A percentile compares a stretch with the other conserved stretches of the same genome.
phyloP scores from a whole-genome alignment of 2,797 vertebrate species.

The Mormyrops attenuatus region DNA sequence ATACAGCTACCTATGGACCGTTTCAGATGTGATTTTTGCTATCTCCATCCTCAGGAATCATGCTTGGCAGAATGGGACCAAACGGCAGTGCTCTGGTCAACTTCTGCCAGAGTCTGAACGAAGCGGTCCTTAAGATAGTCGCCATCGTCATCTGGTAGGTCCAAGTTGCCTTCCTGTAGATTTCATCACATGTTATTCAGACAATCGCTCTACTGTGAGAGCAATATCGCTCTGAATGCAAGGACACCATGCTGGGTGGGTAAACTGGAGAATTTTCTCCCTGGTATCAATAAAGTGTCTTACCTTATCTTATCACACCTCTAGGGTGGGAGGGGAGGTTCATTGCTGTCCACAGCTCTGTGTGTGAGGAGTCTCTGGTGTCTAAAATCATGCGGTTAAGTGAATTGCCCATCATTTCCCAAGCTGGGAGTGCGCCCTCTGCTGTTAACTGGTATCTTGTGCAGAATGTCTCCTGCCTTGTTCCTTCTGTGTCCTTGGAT shows the following conservation, averaged over 20 bases:
- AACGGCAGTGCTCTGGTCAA: slow-evolving; percentile 86
- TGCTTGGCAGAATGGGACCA: slow-evolving; percentile 92
- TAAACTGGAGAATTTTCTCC: neutral
- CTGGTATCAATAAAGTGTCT: neutral
- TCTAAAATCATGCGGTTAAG: neutral
- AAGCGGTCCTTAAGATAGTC: slow-evolving; percentile 91
- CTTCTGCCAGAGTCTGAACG: slow-evolving; percentile 94
- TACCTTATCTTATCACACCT: neutral
- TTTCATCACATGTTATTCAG: neutral
- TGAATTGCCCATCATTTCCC: neutral
- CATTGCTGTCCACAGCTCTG: neutral
- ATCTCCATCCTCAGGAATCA: slow-evolving; percentile 71
- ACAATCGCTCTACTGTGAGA: neutral
- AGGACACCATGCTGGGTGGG: neutral
- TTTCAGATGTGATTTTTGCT: neutral
- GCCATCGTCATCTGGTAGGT: slow-evolving; percentile 90
- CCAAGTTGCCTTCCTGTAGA: neutral
- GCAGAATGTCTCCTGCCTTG: neutral
- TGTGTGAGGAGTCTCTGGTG: neutral
- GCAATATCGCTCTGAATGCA: neutral
- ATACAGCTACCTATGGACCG: neutral
- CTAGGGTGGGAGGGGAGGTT: neutral
- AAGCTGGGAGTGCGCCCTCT: neutral
- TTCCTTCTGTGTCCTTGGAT: neutral
- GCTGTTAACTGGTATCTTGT: neutral